Evolutionary conservation across 2,888 invertebrate genomes (phyloP), one percentile per base, ranked within the genome.

Genomic region (Troides helena): DNA sequence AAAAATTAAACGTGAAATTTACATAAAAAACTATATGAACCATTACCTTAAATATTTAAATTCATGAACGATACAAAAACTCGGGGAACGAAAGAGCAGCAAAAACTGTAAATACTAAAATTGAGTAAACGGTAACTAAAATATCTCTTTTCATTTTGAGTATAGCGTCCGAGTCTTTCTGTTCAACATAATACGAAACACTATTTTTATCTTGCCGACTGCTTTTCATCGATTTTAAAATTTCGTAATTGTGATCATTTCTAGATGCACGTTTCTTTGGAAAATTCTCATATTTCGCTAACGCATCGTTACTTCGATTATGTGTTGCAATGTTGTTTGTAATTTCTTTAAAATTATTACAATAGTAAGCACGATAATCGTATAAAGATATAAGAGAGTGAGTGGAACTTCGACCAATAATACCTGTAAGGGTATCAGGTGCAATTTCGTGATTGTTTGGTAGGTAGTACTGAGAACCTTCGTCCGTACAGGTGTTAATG

Each of bases 41-140:
- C 25, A 30, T 58, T 56, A 17, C 7, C 25, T 57, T 57, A 21
- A 39, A 57, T 21, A 21, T 58, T 12, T 59, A 58, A 23, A 36
- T 63, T 75, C 70, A 76, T 64, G 71, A 66, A 18, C 66, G 71
- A 60, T 74, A 76, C 73, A 84, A 72, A 63, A 86, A 71, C 71
- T 85, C 86, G 2, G 91, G 89, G 74, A 90, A 85, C 1, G 91
- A 88, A 67, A 92, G 78, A 25, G 91, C 91, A 64, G 89, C 89
- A 73, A 92, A 92, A 1, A 92, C 85, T 65, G 89, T 90, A 25
- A 92, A 78, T 39, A 90, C 89, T 67, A 92, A 79, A 75, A 92
- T 81, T 6, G 91, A 91, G 78, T 92, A 92, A 63, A 92, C 76
- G 4, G 90, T 89, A 21, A 92, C 88, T 70, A 92, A 77, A 73